phyloP scores from a whole-genome alignment of 1,140 invertebrate species.

The Hormaphis cornu region DNA sequence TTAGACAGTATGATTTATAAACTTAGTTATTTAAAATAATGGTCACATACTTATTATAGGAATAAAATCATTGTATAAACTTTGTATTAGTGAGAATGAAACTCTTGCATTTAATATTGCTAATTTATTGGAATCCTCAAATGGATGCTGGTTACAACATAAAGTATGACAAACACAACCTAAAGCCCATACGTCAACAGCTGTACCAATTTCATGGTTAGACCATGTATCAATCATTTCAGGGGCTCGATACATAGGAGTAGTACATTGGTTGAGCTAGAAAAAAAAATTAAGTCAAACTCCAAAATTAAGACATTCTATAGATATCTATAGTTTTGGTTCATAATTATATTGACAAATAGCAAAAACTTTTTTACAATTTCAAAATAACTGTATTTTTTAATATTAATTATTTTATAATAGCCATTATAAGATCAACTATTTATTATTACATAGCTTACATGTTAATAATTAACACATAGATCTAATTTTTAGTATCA shows the following conservation, averaged over 20 bases:
- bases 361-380: too few species aligned
- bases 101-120: slow-evolving; percentile 95
- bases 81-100: slow-evolving; percentile 67
- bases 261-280: slow-evolving; percentile 62
- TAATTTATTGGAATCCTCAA: slow-evolving; percentile 92
- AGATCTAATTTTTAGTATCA: neutral
- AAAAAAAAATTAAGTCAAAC: slow-evolving; percentile 33
- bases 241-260: slow-evolving; percentile 83
- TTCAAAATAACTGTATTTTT: too few species aligned
- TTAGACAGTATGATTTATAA: neutral
- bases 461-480: neutral
- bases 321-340: neutral
- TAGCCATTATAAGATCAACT: too few species aligned
- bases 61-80: slow-evolving; percentile 73
- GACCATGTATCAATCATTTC: slow-evolving; percentile 98
- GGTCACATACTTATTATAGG: slow-evolving; percentile 72
- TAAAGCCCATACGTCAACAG: slow-evolving; percentile 91
- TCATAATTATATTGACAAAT: too few species aligned
- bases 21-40: neutral
- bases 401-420: too few species aligned
- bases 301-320: neutral
- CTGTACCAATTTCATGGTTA: slow-evolving; percentile 81
- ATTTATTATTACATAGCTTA: too few species aligned
- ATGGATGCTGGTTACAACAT: slow-evolving; percentile 91
- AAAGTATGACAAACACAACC: slow-evolving; percentile 91